Percentiles rank a stretch among this genome's conserved stretches.
phyloP scores from a whole-genome alignment of 2,113 vertebrate genomes.

The Equus przewalskii region DNA sequence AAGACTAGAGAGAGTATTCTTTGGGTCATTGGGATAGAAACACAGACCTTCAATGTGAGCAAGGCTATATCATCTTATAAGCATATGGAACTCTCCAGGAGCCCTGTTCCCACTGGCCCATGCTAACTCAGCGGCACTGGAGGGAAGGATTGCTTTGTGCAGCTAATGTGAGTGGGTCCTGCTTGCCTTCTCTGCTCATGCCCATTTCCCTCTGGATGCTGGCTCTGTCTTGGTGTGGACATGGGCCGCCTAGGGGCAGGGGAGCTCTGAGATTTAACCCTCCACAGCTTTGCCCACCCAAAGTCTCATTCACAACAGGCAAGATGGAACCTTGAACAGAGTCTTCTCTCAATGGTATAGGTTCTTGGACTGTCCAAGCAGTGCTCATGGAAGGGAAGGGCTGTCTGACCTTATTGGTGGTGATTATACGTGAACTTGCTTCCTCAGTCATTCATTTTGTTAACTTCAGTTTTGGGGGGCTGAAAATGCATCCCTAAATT shows the following conservation, averaged over 20 bases:
- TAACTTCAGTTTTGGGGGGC: not conserved
- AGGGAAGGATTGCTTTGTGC: not conserved
- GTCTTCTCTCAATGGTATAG: not conserved
- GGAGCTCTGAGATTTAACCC: not conserved
- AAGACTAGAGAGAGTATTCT: not conserved
- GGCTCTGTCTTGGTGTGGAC: not conserved
- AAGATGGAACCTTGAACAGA: not conserved
- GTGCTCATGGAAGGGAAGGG: not conserved
- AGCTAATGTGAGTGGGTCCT: not conserved
- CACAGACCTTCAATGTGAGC: not conserved
- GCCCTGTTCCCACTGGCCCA: not conserved
- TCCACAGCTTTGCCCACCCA: not conserved
- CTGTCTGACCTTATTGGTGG: not conserved
- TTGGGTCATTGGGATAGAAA: not conserved
- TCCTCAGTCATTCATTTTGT: not conserved
- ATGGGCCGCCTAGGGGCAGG: fast-evolving
- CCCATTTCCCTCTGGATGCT: not conserved
- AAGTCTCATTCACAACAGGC: not conserved
- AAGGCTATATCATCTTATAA: not conserved
- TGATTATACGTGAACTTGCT: not conserved
- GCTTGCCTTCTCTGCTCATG: not conserved
- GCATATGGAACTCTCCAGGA: not conserved
- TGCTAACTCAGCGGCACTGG: fast-evolving
- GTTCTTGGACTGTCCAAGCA: not conserved
- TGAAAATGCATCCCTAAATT: not conserved